Evolutionary conservation across 2,113 vertebrate genomes (phyloP).

Genomic region (Cairina moschata): DNA sequence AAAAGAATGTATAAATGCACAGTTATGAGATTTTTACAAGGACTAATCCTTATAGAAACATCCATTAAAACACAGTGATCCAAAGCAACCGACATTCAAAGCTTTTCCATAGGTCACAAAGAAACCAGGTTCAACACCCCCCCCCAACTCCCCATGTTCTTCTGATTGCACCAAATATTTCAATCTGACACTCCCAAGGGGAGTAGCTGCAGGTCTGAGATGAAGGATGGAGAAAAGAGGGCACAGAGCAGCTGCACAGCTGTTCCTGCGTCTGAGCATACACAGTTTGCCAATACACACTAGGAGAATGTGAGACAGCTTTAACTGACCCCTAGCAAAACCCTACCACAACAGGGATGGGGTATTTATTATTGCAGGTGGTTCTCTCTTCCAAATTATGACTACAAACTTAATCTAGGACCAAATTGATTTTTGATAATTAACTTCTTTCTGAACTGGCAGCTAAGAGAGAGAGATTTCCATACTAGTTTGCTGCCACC

Average conservation of each 20-base stretch:
- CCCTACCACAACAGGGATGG: rapidly evolving
- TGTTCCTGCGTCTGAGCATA: background rate
- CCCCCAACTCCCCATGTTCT: background rate
- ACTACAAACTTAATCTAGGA: background rate
- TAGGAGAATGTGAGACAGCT: background rate
- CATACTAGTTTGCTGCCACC: background rate
- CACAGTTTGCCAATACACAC: background rate
- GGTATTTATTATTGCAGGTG: background rate
- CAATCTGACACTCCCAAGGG: background rate
- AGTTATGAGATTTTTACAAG: background rate
- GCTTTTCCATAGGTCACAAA: background rate
- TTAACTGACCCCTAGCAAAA: background rate
- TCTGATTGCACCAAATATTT: background rate
- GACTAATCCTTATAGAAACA: background rate
- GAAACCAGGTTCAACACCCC: background rate
- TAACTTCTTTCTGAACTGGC: background rate
- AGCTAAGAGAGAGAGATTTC: background rate
- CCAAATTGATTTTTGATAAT: background rate
- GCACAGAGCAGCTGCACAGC: rapidly evolving
- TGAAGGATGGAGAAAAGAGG: background rate
- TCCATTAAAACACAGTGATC: background rate
- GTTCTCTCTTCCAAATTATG: background rate
- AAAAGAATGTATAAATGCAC: background rate
- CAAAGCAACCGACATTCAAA: background rate
- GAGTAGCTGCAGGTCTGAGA: background rate